Evolutionary conservation across 1,140 invertebrate genomes (phyloP), one percentile per base, ranked within the genome.

Genomic region (Nylanderia fulva): DNA sequence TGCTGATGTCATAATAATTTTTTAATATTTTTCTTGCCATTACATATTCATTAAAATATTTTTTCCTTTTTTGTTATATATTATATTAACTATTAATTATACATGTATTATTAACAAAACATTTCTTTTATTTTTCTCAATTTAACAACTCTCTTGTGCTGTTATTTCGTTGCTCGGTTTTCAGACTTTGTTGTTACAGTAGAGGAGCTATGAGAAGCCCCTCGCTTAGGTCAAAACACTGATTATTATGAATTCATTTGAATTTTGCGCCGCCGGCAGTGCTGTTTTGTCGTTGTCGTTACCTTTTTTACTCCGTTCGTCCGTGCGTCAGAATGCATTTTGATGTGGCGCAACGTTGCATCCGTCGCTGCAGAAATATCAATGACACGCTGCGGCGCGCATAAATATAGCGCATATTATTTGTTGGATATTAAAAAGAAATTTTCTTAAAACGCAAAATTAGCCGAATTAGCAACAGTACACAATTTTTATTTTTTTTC

Each of bases 381-480:
- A 72, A 36, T 54, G 77, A 82, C 77, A 71, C 52, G 77, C 52
- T 60, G 77, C 66, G 77, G 45, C 52, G 86, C 39, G 86, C 86
- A 88, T 88, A 88, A 88, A 88, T 92, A 75, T 88, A 87, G 61
- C 74, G 58, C 24, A 33, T 69, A 85, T 88, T 84, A 74, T 75
- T 82, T 77, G 66, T 45, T 33, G 66, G 36, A 71, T 71, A 72
- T 82, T 71, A 58, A 72, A 82, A 82, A 60, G 52, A 58, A 72
- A 60, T 82, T 72, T 72, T 0, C 18, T 42, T 24, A 56, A 71
- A 71, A 71, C 66, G 27, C n/a, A n/a, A n/a, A n/a, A n/a, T n/a
- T n/a, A n/a, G n/a, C n/a, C n/a, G n/a, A n/a, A n/a, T n/a, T n/a
- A n/a, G n/a, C n/a, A n/a, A n/a, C n/a, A n/a, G n/a, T n/a, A n/a